phyloP scores from a whole-genome alignment of 2,888 invertebrate genomes.

The Chloroclystis v-ata region DNA sequence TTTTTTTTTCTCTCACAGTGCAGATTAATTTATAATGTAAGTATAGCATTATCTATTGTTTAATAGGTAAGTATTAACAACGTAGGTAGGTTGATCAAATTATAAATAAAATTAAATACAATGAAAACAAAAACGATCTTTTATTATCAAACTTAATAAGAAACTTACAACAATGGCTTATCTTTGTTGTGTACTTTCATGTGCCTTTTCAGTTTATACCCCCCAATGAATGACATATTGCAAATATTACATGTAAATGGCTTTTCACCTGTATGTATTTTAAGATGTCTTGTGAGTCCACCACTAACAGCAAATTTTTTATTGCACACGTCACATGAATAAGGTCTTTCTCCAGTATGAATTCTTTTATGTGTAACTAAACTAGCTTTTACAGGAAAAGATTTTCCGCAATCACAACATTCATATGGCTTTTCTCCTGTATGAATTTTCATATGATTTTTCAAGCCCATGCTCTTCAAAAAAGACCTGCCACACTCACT shows the following conservation, averaged over 20 bases:
- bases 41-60: no score
- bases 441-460: slow-evolving; percentile 13
- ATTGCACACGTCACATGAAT: slow-evolving; percentile 12
- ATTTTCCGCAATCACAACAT: slow-evolving; percentile 18
- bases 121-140: no score
- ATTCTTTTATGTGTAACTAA: slow-evolving; percentile 12
- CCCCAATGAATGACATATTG: slow-evolving; percentile 8
- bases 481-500: slow-evolving; percentile 8
- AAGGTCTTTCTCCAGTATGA: slow-evolving; percentile 14
- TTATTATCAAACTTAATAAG: no score
- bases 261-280: slow-evolving; percentile 14
- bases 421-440: slow-evolving; percentile 19
- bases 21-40: no score
- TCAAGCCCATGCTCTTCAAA: slow-evolving; percentile 4
- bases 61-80: no score
- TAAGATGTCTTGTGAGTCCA: slow-evolving; percentile 9
- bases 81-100: no score
- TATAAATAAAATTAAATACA: no score
- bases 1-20: no score
- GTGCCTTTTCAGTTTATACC: slow-evolving; percentile 10
- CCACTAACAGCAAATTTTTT: slow-evolving; percentile 9
- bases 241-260: slow-evolving; percentile 11
- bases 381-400: slow-evolving; percentile 6
- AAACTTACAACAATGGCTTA: slow-evolving; percentile 1
- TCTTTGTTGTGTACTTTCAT: slow-evolving; percentile 11